Base-by-base conservation (phyloP, 1,140 invertebrate species). In the Drosophila kikkawai region DNA sequence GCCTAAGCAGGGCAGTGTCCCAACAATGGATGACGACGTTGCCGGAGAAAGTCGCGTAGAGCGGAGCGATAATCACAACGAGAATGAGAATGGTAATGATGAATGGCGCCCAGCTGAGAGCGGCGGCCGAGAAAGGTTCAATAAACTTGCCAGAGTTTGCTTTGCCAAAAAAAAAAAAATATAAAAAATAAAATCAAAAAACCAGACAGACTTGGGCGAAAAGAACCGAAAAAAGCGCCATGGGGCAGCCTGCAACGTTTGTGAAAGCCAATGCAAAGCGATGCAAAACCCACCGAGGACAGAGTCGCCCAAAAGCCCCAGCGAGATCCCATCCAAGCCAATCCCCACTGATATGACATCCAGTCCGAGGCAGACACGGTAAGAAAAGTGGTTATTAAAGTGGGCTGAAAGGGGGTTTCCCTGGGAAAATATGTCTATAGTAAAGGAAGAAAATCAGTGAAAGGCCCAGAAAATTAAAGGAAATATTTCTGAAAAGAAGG, bases 71-170 rank as follows among this genome's bases (percentile, higher is more conserved):
- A 51, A 68, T 68, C 63, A 22, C 65, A 53, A 39, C 37, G 63
- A 71, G 66, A 71, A 71, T 71, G 68, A 71, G 69, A 73, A 71
- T 73, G 63, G 47, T 66, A 67, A 77, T 61, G 56, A 78, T 69
- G 67, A 69, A 69, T 69, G 75, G 75, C 47, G 75, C 47, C 64
- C 67, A 71, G 44, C 67, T 37, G 69, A 73, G 69, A 70, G 44
- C 44, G 17, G 19, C 22, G 17, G 50, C 56, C 42, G 41, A 32
- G 41, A 45, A 79, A 59, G 64, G 83, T 86, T 86, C 83, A 86
- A 84, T 86, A 84, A 86, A 86, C 83, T 84, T 51, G 65, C 57
- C 53, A 47, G 42, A 76, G 81, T 79, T 86, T 81, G 83, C 81
- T 81, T 86, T 81, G 83, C 83, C 71, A 86, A 84, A 84, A 85